These are phyloP conservation scores for Pipa parva DNA, from an alignment of 2,113 vertebrate species.

Conservation along the genomic window DNA sequence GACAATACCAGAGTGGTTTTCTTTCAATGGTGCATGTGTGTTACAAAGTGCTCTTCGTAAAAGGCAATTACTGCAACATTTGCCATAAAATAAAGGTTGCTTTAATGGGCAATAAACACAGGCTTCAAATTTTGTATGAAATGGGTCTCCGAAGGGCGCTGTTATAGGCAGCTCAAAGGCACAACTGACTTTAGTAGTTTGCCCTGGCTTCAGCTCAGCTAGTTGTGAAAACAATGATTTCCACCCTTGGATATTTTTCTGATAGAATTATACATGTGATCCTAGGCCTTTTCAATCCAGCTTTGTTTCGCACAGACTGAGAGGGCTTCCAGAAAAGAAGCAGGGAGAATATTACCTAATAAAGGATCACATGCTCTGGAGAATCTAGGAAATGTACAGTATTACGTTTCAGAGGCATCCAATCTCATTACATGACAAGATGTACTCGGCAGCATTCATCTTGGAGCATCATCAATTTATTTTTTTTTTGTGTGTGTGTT, in stretches of 20 bases:
- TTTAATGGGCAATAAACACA: slow-evolving; percentile 95
- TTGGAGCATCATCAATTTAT: neutral
- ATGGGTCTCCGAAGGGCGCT: slow-evolving; percentile 78
- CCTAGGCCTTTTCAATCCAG: slow-evolving; percentile 47
- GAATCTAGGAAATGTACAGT: slow-evolving; percentile 3
- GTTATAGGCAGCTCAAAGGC: slow-evolving; percentile 77
- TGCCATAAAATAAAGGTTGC: slow-evolving; percentile 90
- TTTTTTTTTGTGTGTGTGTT: too few relatives aligned
- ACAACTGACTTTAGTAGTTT: slow-evolving; percentile 68
- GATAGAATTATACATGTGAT: slow-evolving; percentile 63
- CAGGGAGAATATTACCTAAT: slow-evolving; percentile 20
- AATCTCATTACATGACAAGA: slow-evolving; percentile 9
- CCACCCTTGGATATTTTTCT: slow-evolving; percentile 65
- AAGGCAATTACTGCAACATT: slow-evolving; percentile 90
- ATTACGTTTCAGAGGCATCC: slow-evolving; percentile 16
- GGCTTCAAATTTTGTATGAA: slow-evolving; percentile 83
- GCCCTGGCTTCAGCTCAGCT: slow-evolving; percentile 67
- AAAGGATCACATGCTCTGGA: slow-evolving; percentile 13
- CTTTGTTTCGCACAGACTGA: slow-evolving; percentile 46
- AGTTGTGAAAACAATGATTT: slow-evolving; percentile 72
- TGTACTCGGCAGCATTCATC: slow-evolving; percentile 4
- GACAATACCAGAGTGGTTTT: slow-evolving; percentile 89
- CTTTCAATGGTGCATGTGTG: slow-evolving; percentile 85
- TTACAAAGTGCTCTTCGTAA: slow-evolving; percentile 87
- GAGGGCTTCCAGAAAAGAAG: slow-evolving; percentile 6